Percentiles rank a stretch among this genome's conserved stretches.
Conservation (phyloP, 2,113 vertebrate species). For the Mixornis gularis region DNA sequence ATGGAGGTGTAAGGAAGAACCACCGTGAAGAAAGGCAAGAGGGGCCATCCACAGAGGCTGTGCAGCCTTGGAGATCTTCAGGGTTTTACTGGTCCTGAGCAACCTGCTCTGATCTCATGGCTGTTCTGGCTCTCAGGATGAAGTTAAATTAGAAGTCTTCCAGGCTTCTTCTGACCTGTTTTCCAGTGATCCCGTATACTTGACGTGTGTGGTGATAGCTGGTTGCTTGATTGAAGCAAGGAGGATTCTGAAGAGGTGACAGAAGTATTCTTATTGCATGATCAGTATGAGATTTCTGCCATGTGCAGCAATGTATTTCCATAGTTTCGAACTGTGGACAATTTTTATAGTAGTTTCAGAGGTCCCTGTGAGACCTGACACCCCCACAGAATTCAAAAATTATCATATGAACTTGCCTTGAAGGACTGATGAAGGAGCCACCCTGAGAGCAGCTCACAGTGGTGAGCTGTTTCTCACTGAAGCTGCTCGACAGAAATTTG, state of each 20-base stretch:
- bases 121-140: not conserved
- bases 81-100: not conserved
- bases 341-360: not conserved
- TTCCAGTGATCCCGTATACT: rapidly evolving
- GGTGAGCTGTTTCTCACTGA: not conserved
- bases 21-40: rapidly evolving
- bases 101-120: not conserved
- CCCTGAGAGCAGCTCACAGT: not conserved
- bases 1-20: not conserved
- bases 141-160: not conserved
- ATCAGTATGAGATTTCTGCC: not conserved
- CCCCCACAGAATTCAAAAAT: not conserved
- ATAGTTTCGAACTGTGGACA: not conserved
- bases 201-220: not conserved
- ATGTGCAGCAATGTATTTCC: not conserved
- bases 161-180: not conserved
- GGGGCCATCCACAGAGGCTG: not conserved
- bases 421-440: not conserved
- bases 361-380: not conserved
- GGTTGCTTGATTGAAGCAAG: not conserved
- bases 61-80: not conserved
- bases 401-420: not conserved
- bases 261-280: not conserved
- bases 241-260: not conserved
- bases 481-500: not conserved